These are phyloP conservation scores for Chelonoidis abingdonii DNA, from an alignment of 2,113 vertebrate genomes.

Conservation along the genomic window DNA sequence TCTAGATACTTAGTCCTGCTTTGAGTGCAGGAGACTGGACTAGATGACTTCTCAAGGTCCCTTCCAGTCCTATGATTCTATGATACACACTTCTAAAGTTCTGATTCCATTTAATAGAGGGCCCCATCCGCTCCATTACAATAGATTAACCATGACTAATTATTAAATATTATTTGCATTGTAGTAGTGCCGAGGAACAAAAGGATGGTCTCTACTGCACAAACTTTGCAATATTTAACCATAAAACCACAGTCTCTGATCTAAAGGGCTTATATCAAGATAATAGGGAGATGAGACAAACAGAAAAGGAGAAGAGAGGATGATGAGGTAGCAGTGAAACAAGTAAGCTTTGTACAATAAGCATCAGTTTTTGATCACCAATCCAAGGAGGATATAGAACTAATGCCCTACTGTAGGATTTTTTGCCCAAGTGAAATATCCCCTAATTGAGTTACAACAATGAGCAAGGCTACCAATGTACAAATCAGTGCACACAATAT, in stretches of 20 bases:
- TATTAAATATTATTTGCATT: background rate
- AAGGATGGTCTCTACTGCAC: background rate
- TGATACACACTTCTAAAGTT: background rate
- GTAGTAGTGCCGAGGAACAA: background rate
- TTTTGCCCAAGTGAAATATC: background rate
- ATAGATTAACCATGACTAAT: background rate
- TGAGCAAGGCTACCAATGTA: background rate
- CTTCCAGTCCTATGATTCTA: background rate
- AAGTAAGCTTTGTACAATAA: background rate
- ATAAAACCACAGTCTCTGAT: background rate
- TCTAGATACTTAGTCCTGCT: background rate
- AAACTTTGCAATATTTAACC: background rate
- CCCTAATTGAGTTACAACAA: accelerated
- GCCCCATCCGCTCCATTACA: background rate
- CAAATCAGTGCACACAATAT: background rate
- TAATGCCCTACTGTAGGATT: background rate
- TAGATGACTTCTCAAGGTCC: background rate
- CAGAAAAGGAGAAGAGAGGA: background rate
- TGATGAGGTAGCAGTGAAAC: background rate
- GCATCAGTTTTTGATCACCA: background rate
- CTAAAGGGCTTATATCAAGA: background rate
- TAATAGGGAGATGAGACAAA: accelerated
- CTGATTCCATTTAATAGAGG: background rate
- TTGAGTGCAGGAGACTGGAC: background rate
- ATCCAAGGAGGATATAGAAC: background rate